Conservation (phyloP, 1,140 invertebrate species). For the Atta cephalotes region DNA sequence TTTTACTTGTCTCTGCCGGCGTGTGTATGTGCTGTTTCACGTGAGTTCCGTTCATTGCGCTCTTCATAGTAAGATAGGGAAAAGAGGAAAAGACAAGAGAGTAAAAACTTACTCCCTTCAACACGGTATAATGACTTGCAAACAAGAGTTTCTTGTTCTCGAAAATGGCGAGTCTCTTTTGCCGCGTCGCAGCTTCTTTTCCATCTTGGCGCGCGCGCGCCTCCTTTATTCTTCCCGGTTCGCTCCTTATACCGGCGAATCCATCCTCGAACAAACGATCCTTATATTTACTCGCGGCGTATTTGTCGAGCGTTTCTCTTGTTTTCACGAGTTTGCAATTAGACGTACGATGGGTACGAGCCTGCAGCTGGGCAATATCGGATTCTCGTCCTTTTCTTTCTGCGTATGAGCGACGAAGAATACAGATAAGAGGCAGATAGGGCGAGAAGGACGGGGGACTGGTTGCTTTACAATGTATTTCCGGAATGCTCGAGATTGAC, state of each 20-base stretch:
- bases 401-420: conserved; percentile 47
- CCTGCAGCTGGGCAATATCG: conserved; percentile 67
- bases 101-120: conserved; percentile 67
- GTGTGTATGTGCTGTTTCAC: background rate
- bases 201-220: conserved; percentile 54
- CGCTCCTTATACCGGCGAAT: conserved; percentile 67
- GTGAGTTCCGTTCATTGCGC: background rate
- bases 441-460: background rate
- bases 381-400: conserved; percentile 65
- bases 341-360: conserved; percentile 74
- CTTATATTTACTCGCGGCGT: conserved; percentile 81
- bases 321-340: conserved; percentile 84
- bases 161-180: conserved; percentile 64
- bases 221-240: conserved; percentile 59
- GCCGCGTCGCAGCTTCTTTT: conserved; percentile 68
- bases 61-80: background rate
- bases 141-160: conserved; percentile 78
- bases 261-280: conserved; percentile 77
- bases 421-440: background rate
- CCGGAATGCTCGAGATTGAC: conserved; percentile 64
- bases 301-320: conserved; percentile 83
- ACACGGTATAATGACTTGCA: conserved; percentile 82
- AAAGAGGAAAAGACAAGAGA: conserved; percentile 57
- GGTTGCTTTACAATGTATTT: conserved; percentile 64
- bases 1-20: background rate